A percentile compares a stretch with the other conserved stretches of the same genome.
Evolutionary conservation across 2,797 vertebrate species (phyloP).

Genomic region (Poliocrania exsul): DNA sequence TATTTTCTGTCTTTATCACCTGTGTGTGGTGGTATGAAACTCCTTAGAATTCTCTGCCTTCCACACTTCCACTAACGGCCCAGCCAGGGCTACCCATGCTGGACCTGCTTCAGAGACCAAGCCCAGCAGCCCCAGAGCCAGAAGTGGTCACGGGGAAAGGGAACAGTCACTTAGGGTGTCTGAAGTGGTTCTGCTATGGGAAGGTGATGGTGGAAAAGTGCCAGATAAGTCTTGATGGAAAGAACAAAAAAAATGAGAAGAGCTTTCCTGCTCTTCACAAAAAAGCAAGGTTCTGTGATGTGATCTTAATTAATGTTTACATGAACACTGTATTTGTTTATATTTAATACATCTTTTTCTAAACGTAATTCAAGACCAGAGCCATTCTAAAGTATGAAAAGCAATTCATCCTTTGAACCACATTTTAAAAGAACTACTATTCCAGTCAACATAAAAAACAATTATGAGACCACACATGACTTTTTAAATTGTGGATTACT

Average conservation of each 20-base stretch:
- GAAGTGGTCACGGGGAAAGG: fast-evolving
- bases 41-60: neutral
- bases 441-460: neutral
- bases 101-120: neutral
- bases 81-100: neutral
- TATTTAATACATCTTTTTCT: constrained; percentile 14
- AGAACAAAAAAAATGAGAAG: neutral
- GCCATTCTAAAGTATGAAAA: neutral
- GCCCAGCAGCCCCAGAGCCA: neutral
- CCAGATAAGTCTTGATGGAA: neutral
- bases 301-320: neutral
- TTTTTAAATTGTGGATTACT: neutral
- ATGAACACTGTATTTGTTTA: neutral
- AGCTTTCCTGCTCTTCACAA: neutral
- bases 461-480: neutral
- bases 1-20: neutral
- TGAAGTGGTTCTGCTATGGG: neutral
- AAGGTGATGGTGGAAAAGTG: neutral
- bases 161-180: neutral
- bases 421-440: neutral
- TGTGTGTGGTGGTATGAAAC: neutral
- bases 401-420: neutral
- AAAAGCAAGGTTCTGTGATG: neutral
- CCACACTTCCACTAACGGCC: neutral
- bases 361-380: constrained; percentile 15